phyloP scores from a whole-genome alignment of 2,797 vertebrate species.

The Tolypeutes matacus region DNA sequence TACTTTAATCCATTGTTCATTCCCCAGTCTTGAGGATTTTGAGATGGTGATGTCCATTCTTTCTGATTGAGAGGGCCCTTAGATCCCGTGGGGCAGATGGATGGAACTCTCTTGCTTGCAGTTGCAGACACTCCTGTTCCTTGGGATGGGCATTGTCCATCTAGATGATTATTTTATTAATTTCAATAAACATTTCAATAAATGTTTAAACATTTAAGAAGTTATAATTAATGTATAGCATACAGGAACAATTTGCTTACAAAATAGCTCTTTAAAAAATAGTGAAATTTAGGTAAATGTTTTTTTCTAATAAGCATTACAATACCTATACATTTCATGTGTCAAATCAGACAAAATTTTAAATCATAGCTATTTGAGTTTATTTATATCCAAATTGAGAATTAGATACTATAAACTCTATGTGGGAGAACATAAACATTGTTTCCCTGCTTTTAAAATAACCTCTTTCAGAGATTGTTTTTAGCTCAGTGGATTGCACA shows the following conservation, averaged over 20 bases:
- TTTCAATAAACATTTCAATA: slow-evolving; percentile 32
- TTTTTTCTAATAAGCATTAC: slow-evolving; percentile 52
- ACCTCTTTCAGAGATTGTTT: slow-evolving; percentile 18
- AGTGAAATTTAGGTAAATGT: neutral
- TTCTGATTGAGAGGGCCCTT: no score
- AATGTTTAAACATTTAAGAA: slow-evolving; percentile 27
- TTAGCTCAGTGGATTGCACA: neutral
- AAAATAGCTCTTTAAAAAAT: slow-evolving; percentile 25
- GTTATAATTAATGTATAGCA: slow-evolving; percentile 25
- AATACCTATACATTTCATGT: slow-evolving; percentile 29
- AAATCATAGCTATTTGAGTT: neutral
- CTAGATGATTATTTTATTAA: neutral
- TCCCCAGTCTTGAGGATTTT: no score
- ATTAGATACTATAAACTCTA: neutral
- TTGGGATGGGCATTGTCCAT: no score
- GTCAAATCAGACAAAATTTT: neutral
- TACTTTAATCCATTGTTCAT: no score
- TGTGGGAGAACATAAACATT: slow-evolving; percentile 22
- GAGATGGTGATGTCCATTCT: no score
- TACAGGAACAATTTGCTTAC: neutral
- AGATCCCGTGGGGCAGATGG: no score
- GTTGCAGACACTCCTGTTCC: no score
- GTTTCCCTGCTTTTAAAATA: slow-evolving; percentile 10
- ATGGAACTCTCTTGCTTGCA: no score
- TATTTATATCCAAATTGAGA: neutral